phyloP scores from a whole-genome alignment of 1,140 invertebrate genomes.

The Drosophila virilis region DNA sequence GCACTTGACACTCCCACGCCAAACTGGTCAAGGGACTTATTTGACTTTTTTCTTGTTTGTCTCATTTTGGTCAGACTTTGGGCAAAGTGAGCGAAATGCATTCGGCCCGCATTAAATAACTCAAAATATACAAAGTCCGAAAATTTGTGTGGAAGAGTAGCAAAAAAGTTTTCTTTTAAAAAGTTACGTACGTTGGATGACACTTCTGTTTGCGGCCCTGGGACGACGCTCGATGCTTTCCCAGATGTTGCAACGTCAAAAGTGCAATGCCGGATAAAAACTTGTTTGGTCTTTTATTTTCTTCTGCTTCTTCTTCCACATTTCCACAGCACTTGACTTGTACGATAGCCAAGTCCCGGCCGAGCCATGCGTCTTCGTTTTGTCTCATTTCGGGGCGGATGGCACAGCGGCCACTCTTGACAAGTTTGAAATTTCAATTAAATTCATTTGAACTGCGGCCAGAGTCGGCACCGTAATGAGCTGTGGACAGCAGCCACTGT shows the following conservation, averaged over 20 bases:
- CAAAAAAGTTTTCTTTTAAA: constrained; percentile 79
- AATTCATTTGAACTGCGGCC: constrained; percentile 81
- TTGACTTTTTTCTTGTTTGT: constrained; percentile 30
- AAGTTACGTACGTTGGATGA: constrained; percentile 79
- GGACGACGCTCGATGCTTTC: constrained; percentile 15
- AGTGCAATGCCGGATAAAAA: constrained; percentile 71
- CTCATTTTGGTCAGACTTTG: constrained; percentile 21
- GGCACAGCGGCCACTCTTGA: constrained; percentile 62
- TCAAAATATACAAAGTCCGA: constrained; percentile 54
- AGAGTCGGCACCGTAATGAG: constrained; percentile 52
- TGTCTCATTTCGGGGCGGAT: constrained; percentile 42
- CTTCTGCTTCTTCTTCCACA: constrained; percentile 30
- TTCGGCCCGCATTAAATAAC: constrained; percentile 59
- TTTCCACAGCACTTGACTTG: constrained; percentile 72
- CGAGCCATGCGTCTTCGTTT: constrained; percentile 52
- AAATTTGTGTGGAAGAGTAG: constrained; percentile 30
- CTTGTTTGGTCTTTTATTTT: constrained; percentile 65
- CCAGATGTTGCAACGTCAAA: constrained; percentile 79
- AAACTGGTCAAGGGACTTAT: constrained; percentile 16
- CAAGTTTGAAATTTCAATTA: constrained; percentile 83
- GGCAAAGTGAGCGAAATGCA: constrained; percentile 30
- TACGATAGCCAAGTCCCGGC: constrained; percentile 24
- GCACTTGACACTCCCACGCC: constrained; percentile 29
- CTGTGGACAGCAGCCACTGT: constrained; percentile 28
- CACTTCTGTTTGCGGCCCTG: constrained; percentile 56